Conservation (phyloP, 2,888 invertebrate species). For the Bimastos eiseni region DNA sequence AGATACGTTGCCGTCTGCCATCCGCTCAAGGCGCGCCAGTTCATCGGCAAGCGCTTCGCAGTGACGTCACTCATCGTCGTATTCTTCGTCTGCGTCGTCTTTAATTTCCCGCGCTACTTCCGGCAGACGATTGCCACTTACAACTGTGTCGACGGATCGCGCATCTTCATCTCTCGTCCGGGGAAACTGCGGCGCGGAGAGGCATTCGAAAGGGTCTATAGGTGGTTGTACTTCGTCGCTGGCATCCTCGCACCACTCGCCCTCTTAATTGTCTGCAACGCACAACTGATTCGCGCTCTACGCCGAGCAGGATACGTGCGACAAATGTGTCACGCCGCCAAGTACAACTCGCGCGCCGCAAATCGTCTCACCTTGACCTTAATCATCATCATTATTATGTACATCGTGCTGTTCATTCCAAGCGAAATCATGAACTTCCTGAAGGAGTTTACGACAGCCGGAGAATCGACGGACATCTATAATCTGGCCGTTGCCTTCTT, state of each 20-base stretch:
- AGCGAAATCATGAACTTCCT: conserved; percentile 28
- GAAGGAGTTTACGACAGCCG: neutral
- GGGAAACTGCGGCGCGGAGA: neutral
- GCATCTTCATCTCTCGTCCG: neutral
- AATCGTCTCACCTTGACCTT: conserved; percentile 26
- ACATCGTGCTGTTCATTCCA: conserved; percentile 29
- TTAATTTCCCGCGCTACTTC: conserved; percentile 13
- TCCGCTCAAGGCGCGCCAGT: conserved; percentile 64
- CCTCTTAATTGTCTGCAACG: conserved; percentile 27
- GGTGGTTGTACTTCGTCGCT: conserved; percentile 18
- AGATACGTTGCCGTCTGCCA: conserved; percentile 77
- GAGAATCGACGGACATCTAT: neutral
- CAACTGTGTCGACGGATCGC: conserved; percentile 16
- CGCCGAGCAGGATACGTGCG: neutral
- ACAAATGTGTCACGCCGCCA: neutral
- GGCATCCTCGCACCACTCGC: conserved; percentile 27
- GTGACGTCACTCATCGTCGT: conserved; percentile 19
- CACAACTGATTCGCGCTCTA: conserved; percentile 24
- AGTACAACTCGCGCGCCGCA: neutral
- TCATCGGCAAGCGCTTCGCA: conserved; percentile 25
- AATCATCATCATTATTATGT: conserved; percentile 29
- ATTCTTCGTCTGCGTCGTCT: conserved; percentile 30
- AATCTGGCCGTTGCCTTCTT: conserved; percentile 26
- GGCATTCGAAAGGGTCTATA: neutral
- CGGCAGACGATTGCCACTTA: neutral